phyloP scores from a whole-genome alignment of 2,113 vertebrate species.

The Xyrauchen texanus region DNA sequence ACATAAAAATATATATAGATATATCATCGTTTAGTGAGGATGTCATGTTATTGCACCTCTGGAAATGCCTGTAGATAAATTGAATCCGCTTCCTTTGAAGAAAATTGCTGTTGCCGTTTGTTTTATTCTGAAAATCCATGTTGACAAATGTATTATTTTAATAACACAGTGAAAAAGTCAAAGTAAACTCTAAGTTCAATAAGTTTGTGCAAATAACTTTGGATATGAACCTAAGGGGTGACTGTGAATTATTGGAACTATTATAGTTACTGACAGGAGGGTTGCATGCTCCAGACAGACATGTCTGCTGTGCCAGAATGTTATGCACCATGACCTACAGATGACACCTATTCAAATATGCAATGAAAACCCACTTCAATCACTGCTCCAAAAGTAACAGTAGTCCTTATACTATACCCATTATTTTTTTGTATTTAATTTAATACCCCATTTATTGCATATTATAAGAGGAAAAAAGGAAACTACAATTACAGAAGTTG shows the following conservation, averaged over 20 bases:
- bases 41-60: background rate
- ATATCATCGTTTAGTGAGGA: background rate
- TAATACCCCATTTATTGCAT: no score
- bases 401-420: background rate
- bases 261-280: background rate
- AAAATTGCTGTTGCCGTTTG: background rate
- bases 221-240: background rate
- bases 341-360: background rate
- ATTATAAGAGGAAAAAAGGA: no score
- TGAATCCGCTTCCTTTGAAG: conserved; percentile 6
- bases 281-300: background rate
- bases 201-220: background rate
- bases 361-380: background rate
- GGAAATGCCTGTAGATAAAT: background rate
- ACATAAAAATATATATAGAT: background rate
- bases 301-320: background rate
- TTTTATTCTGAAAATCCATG: background rate
- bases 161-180: background rate
- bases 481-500: no score
- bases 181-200: background rate
- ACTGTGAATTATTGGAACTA: background rate
- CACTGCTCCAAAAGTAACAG: background rate
- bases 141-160: background rate
- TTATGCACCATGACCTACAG: background rate
- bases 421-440: no score